phyloP scores from a whole-genome alignment of 1,140 invertebrate species.

The Ditylenchus dipsaci region DNA sequence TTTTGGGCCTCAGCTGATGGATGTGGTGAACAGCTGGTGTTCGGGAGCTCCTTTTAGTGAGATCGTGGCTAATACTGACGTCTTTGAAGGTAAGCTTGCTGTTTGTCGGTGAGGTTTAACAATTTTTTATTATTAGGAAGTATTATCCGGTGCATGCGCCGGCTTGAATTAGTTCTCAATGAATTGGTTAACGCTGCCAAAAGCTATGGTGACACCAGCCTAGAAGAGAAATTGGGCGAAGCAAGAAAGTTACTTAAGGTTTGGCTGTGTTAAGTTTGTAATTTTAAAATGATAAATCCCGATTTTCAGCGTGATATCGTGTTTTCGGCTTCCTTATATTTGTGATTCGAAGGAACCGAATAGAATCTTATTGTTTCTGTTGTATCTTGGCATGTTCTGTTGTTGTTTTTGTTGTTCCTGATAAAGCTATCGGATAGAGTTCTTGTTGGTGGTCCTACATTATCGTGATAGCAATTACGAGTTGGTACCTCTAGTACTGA shows the following conservation, averaged over 20 bases:
- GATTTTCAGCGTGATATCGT: slow-evolving; percentile 77
- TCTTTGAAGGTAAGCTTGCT: slow-evolving; percentile 80
- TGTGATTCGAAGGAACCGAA: slow-evolving; percentile 62
- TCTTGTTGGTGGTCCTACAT: no score
- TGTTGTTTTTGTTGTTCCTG: not conserved
- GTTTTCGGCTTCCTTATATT: slow-evolving; percentile 94
- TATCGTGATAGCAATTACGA: no score
- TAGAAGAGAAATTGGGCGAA: slow-evolving; percentile 92
- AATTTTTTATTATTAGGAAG: slow-evolving; percentile 68
- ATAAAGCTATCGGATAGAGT: no score
- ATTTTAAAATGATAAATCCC: no score
- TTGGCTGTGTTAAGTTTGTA: no score
- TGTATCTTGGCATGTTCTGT: not conserved
- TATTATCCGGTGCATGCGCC: slow-evolving; percentile 92
- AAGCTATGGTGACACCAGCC: slow-evolving; percentile 67
- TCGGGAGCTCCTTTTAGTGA: slow-evolving; percentile 84
- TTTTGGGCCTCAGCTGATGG: slow-evolving; percentile 92
- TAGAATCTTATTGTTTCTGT: not conserved
- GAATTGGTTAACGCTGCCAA: slow-evolving; percentile 93
- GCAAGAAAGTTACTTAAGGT: slow-evolving; percentile 66
- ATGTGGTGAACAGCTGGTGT: slow-evolving; percentile 92
- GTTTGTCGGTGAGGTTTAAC: not conserved
- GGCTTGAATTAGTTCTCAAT: slow-evolving; percentile 87
- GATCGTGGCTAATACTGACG: slow-evolving; percentile 92
- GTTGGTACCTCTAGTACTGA: no score